These are phyloP conservation scores for Catocala fraxini DNA, from an alignment of 2,888 invertebrate species.

Conservation along the genomic window DNA sequence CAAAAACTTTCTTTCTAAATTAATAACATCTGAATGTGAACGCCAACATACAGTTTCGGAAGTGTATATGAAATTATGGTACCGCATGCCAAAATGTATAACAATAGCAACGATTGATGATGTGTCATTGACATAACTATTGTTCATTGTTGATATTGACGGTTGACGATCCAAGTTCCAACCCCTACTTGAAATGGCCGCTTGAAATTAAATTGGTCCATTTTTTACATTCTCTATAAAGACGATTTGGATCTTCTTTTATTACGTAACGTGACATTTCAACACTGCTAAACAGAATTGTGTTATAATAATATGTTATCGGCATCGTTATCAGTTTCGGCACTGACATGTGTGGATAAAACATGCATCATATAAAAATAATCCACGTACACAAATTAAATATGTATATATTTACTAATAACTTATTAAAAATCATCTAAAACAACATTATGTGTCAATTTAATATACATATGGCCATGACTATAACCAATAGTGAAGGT, in stretches of 20 bases:
- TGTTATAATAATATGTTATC: not conserved
- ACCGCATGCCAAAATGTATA: constrained; percentile 44
- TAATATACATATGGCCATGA: constrained; percentile 1
- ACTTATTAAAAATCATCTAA: not conserved
- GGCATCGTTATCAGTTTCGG: not conserved
- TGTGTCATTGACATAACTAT: constrained; percentile 58
- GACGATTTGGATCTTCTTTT: too few relatives aligned
- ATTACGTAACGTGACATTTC: not conserved
- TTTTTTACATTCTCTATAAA: not conserved
- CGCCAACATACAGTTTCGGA: constrained; percentile 40
- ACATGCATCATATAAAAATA: not conserved
- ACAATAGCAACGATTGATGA: constrained; percentile 53
- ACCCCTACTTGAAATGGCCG: constrained; percentile 11
- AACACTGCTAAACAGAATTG: not conserved
- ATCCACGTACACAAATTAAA: too few relatives aligned
- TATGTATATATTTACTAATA: too few relatives aligned
- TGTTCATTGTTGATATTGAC: constrained; percentile 59
- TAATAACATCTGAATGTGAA: constrained; percentile 46
- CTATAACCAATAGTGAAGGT: constrained; percentile 12
- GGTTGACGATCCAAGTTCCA: constrained; percentile 40
- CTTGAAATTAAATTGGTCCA: not conserved
- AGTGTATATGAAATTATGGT: constrained; percentile 30
- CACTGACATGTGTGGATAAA: not conserved
- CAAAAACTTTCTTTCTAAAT: constrained; percentile 42
- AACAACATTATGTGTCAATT: constrained; percentile 1